Evolutionary conservation across 2,888 invertebrate species (phyloP), one percentile per base, ranked within the genome.

Genomic region (Carcina quercana): DNA sequence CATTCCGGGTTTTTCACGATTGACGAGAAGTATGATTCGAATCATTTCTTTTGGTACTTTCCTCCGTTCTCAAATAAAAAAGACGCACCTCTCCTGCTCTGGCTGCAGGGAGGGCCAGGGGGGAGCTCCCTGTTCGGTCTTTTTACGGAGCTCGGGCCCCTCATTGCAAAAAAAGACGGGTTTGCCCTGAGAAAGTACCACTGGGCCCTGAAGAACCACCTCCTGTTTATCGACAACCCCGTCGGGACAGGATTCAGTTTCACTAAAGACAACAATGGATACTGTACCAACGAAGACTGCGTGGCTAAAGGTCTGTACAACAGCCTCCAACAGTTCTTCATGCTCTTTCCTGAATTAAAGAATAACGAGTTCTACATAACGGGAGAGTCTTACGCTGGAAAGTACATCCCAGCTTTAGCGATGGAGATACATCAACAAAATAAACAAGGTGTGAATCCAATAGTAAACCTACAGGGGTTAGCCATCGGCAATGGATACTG

Each of bases 1-100:
- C 83, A 88, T 52, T 78, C 89, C 5, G 88, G 89, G 2, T 90
- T 86, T 48, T 72, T 90, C 29, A 89, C 89, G 1, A 86, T 89
- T 8, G 82, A 89, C 50, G 73, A 85, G 38, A 66, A 62, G 3
- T 82, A 67, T 44, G 69, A 86, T 34, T 86, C 88, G 2, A 87
- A 89, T 59, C 63, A 87, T 38, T 89, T 87, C 59, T 89, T 89
- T 63, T 89, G 89, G 89, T 89, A 87, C 50, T 88, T 89, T 48
- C 87, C 88, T 10, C 73, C 88, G 1, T 68, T 78, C 48, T 67
- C 60, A 4, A 65, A 68, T 24, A 53, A 60, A 8, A 45, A 58
- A 15, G 53, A 59, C 2, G 85, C 86, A 0, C 87, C 87, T 1
- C 61, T 87, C 1, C 32, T 86, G 1, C 51, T 87, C 2, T 88